These are phyloP conservation scores for Oscheius sp. DNA, from an alignment of 2,888 invertebrate species.

Conservation along the genomic window DNA sequence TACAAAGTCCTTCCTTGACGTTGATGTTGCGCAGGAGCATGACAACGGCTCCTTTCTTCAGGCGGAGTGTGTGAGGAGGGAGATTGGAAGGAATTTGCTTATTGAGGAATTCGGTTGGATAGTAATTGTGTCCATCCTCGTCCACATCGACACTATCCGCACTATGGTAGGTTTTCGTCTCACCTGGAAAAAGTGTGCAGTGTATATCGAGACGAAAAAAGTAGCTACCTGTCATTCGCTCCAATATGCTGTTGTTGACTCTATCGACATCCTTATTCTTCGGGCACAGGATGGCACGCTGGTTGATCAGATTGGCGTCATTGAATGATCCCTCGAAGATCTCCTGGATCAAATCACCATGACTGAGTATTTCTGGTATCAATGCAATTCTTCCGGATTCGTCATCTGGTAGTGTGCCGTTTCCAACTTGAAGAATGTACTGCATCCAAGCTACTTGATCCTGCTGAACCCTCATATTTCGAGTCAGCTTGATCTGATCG, in stretches of 20 bases:
- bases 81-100: too few species aligned
- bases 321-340: slow-evolving; percentile 16
- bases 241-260: slow-evolving; percentile 26
- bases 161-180: too few species aligned
- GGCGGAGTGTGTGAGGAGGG: too few species aligned
- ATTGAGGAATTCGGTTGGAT: too few species aligned
- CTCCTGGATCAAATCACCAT: background rate
- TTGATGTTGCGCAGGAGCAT: too few species aligned
- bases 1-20: too few species aligned
- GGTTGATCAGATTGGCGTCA: background rate
- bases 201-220: too few species aligned
- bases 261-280: slow-evolving; percentile 22
- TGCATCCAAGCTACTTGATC: slow-evolving; percentile 13
- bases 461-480: slow-evolving; percentile 31
- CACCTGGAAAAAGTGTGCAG: too few species aligned
- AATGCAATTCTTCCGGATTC: background rate
- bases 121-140: too few species aligned
- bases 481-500: background rate
- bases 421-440: slow-evolving; percentile 28
- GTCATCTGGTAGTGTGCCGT: slow-evolving; percentile 21
- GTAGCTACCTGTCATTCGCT: background rate
- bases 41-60: too few species aligned
- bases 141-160: too few species aligned
- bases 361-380: background rate
- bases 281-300: slow-evolving; percentile 30